Percentiles rank a stretch among this genome's conserved stretches.
Conservation (phyloP, 2,113 vertebrate species). For the Ovibos moschatus region DNA sequence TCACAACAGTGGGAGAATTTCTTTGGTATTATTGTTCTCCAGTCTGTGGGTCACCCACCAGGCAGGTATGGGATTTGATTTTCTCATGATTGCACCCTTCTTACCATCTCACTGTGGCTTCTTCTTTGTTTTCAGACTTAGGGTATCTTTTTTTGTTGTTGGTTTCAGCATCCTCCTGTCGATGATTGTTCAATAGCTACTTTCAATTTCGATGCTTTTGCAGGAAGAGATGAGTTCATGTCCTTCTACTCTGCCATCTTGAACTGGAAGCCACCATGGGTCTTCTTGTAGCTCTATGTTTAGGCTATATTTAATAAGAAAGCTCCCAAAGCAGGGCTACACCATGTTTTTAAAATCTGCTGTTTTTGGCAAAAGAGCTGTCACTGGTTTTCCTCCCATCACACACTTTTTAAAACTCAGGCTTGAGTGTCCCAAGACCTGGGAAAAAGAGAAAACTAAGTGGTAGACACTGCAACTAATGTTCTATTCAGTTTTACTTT, state of each 20-base stretch:
- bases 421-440: neutral
- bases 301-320: neutral
- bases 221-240: neutral
- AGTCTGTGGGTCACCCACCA: neutral
- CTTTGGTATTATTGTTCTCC: neutral
- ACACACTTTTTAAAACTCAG: neutral
- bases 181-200: neutral
- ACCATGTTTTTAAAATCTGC: neutral
- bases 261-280: neutral
- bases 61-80: neutral
- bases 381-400: constrained; percentile 6
- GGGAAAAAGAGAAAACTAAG: constrained; percentile 10
- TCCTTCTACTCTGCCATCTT: neutral
- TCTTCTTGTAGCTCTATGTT: neutral
- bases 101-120: neutral
- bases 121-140: neutral
- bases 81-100: fast-evolving
- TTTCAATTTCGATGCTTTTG: neutral
- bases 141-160: neutral
- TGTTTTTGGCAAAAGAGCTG: neutral
- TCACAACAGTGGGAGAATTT: neutral
- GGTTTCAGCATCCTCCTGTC: neutral
- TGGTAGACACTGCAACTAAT: neutral
- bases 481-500: neutral
- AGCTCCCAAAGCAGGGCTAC: neutral